Percentiles rank a stretch among this genome's conserved stretches.
Conservation (phyloP, 2,113 vertebrate species). For the Myanophis thanlyinensis region DNA sequence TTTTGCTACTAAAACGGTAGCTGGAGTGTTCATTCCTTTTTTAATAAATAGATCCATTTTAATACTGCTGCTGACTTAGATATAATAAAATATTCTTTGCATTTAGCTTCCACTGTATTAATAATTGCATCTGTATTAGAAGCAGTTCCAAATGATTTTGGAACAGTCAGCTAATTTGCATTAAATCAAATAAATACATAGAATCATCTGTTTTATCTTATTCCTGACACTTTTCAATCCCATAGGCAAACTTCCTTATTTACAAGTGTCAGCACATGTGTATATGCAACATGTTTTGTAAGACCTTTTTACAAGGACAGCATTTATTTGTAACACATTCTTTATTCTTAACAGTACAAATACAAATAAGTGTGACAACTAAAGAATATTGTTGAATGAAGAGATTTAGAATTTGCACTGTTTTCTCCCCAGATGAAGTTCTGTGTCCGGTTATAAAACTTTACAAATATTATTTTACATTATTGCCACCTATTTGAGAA, state of each 20-base stretch:
- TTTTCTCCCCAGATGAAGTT: neutral
- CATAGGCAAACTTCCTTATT: constrained; percentile 16
- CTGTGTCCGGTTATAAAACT: neutral
- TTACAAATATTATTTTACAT: neutral
- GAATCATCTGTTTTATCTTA: constrained; percentile 11
- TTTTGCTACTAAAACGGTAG: constrained; percentile 45
- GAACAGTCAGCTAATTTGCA: neutral
- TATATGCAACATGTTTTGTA: constrained; percentile 27
- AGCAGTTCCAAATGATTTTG: constrained; percentile 14
- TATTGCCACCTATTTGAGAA: neutral
- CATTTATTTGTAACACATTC: constrained; percentile 1
- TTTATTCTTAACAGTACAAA: neutral
- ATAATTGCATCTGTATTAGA: constrained; percentile 13
- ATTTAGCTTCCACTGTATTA: constrained; percentile 31
- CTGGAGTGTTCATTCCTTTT: constrained; percentile 33
- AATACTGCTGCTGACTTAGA: constrained; percentile 31
- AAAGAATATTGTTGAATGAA: neutral
- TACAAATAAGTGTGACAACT: neutral
- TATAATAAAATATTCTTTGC: constrained; percentile 28
- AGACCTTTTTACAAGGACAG: constrained; percentile 7
- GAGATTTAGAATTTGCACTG: neutral
- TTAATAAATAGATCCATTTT: constrained; percentile 27
- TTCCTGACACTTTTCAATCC: constrained; percentile 31
- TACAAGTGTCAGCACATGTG: neutral
- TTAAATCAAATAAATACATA: constrained; percentile 22